These are phyloP conservation scores for Synanthedon myopaeformis DNA, from an alignment of 2,888 invertebrate species.

Conservation along the genomic window DNA sequence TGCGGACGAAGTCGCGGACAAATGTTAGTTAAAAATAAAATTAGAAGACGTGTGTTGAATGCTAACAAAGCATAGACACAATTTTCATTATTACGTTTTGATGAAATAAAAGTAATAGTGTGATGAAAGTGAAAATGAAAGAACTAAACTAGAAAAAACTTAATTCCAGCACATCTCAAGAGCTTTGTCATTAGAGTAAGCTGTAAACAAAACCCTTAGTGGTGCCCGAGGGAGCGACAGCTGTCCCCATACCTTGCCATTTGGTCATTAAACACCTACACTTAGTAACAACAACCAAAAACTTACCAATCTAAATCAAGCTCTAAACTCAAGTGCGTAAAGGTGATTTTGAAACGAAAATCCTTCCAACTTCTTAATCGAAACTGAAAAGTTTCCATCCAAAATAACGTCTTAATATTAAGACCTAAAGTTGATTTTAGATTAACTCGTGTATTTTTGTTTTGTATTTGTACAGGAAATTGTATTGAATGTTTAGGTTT, in stretches of 20 bases:
- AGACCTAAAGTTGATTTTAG: background rate
- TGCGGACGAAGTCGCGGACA: too few species aligned
- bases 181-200: constrained; percentile 51
- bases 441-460: background rate
- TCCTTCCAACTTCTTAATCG: background rate
- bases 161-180: constrained; percentile 11
- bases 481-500: constrained; percentile 34
- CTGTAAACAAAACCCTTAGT: constrained; percentile 61
- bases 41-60: too few species aligned
- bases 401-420: too few species aligned
- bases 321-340: constrained; percentile 8
- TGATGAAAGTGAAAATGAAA: too few species aligned
- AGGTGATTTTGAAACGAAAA: background rate
- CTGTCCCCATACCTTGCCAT: constrained; percentile 58
- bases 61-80: too few species aligned
- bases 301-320: constrained; percentile 15
- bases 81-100: too few species aligned
- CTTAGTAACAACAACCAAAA: constrained; percentile 19
- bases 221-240: constrained; percentile 56
- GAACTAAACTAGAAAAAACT: constrained; percentile 5
- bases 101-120: too few species aligned
- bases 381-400: too few species aligned
- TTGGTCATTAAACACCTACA: constrained; percentile 59
- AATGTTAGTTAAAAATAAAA: too few species aligned
- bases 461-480: constrained; percentile 27